phyloP scores from a whole-genome alignment of 2,113 vertebrate genomes.

The Pedetes capensis region DNA sequence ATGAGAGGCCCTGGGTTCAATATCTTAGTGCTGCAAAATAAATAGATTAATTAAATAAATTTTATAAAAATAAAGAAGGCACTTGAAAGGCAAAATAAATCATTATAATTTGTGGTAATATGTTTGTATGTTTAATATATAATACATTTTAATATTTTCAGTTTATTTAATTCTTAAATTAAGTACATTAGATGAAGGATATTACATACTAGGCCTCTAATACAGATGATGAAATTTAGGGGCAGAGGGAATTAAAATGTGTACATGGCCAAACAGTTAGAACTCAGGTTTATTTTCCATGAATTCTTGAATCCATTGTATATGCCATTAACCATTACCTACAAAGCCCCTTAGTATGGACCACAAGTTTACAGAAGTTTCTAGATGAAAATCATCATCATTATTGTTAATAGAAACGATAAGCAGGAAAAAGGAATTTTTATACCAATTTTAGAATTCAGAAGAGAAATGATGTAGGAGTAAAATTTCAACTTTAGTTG shows the following conservation, averaged over 20 bases:
- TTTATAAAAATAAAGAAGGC: too few species aligned
- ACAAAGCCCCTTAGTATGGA: neutral
- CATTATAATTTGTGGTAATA: neutral
- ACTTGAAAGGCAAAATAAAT: too few species aligned
- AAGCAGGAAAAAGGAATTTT: neutral
- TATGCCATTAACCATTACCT: neutral
- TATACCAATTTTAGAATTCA: neutral
- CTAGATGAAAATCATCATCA: neutral
- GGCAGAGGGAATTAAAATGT: neutral
- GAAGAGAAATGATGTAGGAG: neutral
- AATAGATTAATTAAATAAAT: too few species aligned
- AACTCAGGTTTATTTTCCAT: neutral
- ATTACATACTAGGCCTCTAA: neutral
- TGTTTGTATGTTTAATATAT: neutral
- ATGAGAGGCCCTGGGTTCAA: too few species aligned
- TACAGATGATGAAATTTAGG: neutral
- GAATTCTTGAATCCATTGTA: neutral
- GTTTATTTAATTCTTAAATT: neutral
- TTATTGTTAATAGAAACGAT: neutral
- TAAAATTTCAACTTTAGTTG: conserved; percentile 5
- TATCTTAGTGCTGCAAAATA: too few species aligned
- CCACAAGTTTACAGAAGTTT: neutral
- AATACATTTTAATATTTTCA: neutral
- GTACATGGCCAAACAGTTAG: neutral
- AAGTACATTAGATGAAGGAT: neutral